A percentile compares a stretch with the other conserved stretches of the same genome.
Conservation (phyloP, 2,113 vertebrate species). For the Rhinolophus sinicus region DNA sequence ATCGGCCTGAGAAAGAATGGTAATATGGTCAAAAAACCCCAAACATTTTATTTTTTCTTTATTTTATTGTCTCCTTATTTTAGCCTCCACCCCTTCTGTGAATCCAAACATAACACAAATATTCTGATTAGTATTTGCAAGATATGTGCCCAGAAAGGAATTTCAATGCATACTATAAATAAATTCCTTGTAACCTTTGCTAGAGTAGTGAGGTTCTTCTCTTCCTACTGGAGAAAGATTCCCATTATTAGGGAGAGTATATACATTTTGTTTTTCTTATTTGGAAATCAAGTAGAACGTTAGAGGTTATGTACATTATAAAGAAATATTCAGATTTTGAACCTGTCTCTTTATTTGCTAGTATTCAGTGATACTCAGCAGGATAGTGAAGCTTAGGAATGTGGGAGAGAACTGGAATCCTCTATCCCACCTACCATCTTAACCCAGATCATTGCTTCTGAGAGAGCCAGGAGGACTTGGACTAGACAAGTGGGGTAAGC, state of each 20-base stretch:
- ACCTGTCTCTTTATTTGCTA: not conserved
- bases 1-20: not conserved
- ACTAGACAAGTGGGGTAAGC: not conserved
- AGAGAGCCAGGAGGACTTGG: not conserved
- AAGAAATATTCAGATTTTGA: not conserved
- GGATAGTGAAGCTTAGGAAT: not conserved
- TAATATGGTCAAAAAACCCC: not conserved
- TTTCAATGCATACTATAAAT: not conserved
- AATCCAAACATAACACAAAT: not conserved
- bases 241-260: not conserved
- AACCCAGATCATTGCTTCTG: not conserved
- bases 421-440: not conserved
- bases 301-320: not conserved
- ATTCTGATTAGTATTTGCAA: not conserved
- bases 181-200: not conserved
- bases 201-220: not conserved
- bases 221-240: not conserved
- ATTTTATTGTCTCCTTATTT: not conserved
- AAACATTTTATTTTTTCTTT: not conserved
- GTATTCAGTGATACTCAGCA: not conserved
- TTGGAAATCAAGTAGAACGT: not conserved
- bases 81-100: not conserved
- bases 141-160: not conserved
- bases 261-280: not conserved
- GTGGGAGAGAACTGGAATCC: not conserved